phyloP scores from a whole-genome alignment of 1,140 invertebrate genomes.

The Bursaphelenchus mucronatus region DNA sequence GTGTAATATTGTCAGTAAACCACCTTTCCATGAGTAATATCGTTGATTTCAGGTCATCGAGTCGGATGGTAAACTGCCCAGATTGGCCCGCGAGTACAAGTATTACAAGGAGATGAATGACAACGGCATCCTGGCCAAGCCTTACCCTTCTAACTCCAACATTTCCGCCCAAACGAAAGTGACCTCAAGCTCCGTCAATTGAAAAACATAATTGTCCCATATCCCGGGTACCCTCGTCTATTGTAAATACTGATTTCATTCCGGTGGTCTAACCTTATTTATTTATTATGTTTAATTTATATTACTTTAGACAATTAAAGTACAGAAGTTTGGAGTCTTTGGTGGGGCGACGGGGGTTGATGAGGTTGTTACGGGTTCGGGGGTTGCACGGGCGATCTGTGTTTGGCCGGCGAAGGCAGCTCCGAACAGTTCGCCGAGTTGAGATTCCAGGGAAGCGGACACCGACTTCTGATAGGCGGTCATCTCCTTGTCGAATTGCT shows the following conservation, averaged over 20 bases:
- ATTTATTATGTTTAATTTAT: not conserved
- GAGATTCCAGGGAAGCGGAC: conserved; percentile 36
- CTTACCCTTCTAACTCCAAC: not conserved
- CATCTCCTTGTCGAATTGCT: conserved; percentile 47
- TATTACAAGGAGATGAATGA: conserved; percentile 3
- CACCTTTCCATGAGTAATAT: not conserved
- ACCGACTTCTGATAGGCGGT: conserved; percentile 44
- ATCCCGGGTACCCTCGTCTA: too few species aligned
- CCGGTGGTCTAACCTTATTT: too few species aligned
- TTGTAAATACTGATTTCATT: too few species aligned
- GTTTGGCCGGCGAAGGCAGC: conserved; percentile 12
- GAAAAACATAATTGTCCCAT: too few species aligned
- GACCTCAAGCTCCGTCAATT: too few species aligned
- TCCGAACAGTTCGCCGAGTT: conserved; percentile 37
- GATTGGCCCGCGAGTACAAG: conserved; percentile 2
- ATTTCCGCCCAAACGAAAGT: not conserved
- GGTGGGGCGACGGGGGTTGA: conserved; percentile 34
- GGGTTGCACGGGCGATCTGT: conserved; percentile 13
- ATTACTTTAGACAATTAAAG: conserved; percentile 38
- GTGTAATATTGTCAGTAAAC: too few species aligned
- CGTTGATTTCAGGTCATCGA: conserved; percentile 7
- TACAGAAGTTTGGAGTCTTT: conserved; percentile 47
- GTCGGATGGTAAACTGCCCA: conserved; percentile 4
- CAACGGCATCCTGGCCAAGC: not conserved
- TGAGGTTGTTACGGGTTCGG: not conserved